phyloP scores from a whole-genome alignment of 1,140 invertebrate genomes.

The Micrasema minimum region DNA sequence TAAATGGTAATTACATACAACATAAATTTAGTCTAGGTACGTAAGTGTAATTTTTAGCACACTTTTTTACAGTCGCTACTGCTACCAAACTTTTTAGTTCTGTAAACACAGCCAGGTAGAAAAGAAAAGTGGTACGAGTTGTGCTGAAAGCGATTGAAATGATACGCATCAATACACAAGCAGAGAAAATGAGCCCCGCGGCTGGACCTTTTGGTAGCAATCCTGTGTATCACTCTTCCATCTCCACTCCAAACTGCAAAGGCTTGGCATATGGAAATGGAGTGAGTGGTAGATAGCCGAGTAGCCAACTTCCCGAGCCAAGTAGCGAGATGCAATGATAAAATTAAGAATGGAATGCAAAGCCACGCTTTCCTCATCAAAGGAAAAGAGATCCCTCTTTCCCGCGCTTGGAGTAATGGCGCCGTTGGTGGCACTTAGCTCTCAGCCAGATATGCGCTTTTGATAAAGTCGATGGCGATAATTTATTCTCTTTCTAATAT shows the following conservation, averaged over 20 bases:
- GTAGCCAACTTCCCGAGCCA: conserved; percentile 39
- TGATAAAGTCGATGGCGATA: conserved; percentile 36
- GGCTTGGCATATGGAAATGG: conserved; percentile 30
- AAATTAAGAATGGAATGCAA: conserved; percentile 54
- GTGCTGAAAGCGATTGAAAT: neutral
- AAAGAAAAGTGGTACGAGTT: no score
- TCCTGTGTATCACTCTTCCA: conserved; percentile 9
- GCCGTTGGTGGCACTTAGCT: conserved; percentile 27
- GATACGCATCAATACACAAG: neutral
- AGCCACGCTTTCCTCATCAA: conserved; percentile 51
- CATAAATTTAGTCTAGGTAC: no score
- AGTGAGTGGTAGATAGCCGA: neutral
- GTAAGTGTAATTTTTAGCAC: no score
- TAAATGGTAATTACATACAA: no score
- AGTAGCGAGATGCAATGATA: conserved; percentile 52
- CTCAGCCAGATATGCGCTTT: conserved; percentile 37
- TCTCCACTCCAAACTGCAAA: conserved; percentile 31
- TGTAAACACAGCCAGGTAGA: no score
- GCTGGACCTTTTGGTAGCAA: conserved; percentile 16
- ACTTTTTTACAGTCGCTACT: no score
- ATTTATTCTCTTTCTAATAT: conserved; percentile 1
- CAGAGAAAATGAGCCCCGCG: conserved; percentile 6
- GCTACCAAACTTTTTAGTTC: no score
- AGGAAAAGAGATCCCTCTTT: conserved; percentile 41
- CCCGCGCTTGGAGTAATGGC: conserved; percentile 33